Evolutionary conservation across 53 echinoderm and acorn worm species (phyloP).

Genomic region (Arbacia lixula): DNA sequence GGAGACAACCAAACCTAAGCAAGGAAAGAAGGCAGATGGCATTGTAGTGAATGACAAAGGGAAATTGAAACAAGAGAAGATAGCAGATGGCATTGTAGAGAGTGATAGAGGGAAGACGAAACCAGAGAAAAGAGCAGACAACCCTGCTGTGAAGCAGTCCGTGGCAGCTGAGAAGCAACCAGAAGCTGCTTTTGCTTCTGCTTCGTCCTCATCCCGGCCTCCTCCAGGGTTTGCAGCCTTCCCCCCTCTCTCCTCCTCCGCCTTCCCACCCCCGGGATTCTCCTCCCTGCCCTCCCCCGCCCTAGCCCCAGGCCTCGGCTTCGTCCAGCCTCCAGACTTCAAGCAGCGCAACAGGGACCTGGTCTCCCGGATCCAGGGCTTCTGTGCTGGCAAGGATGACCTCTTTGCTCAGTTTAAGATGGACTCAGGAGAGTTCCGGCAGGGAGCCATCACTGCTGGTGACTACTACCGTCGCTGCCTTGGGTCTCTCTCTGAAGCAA

Average conservation of each 20-base stretch:
- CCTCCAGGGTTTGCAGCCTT: constrained; percentile 44
- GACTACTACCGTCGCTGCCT: constrained; percentile 77
- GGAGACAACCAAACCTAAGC: not conserved
- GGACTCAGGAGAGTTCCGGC: constrained; percentile 80
- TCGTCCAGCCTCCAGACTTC: constrained; percentile 69
- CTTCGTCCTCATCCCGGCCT: constrained; percentile 1
- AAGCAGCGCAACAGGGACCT: constrained; percentile 77
- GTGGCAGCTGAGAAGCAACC: no score
- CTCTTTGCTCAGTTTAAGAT: constrained; percentile 78
- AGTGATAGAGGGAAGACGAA: no score
- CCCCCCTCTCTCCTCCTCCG: constrained; percentile 58
- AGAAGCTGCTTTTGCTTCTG: constrained; percentile 33
- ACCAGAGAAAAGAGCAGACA: no score
- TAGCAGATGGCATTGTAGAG: no score
- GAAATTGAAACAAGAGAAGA: no score
- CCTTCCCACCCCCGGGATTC: constrained; percentile 68
- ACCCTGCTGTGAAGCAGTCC: no score
- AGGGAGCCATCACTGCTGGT: constrained; percentile 52
- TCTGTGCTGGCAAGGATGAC: constrained; percentile 58
- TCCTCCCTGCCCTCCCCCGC: constrained; percentile 52
- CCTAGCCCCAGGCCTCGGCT: constrained; percentile 12
- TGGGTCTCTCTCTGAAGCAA: constrained; percentile 70
- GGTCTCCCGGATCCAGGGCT: constrained; percentile 67
- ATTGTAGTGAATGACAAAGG: not conserved
- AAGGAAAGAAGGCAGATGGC: not conserved